These are phyloP conservation scores for Bombus cullumanus DNA, from an alignment of 1,140 invertebrate species.

Conservation along the genomic window DNA sequence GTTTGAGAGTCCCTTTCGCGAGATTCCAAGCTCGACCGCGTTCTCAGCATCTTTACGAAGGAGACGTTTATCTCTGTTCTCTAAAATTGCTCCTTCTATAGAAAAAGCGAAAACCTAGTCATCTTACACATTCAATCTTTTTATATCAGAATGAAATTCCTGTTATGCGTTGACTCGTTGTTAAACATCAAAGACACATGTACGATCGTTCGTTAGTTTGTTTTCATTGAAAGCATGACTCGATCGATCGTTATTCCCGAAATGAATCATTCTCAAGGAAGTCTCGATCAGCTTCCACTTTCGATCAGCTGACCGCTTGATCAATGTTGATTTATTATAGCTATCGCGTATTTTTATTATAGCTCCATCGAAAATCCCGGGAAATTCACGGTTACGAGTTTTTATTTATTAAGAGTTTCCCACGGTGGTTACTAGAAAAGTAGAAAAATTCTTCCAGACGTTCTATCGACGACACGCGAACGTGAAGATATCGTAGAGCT, in stretches of 20 bases:
- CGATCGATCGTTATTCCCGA: background rate
- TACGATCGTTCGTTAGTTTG: slow-evolving; percentile 7
- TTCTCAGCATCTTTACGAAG: slow-evolving; percentile 37
- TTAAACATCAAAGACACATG: background rate
- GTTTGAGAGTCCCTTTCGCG: slow-evolving; percentile 13
- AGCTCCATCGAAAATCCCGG: background rate
- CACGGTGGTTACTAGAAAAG: too few relatives aligned
- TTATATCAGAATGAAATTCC: background rate
- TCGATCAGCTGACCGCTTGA: background rate
- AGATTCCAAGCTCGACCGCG: slow-evolving; percentile 21
- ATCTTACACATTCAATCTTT: too few relatives aligned
- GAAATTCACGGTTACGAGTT: background rate
- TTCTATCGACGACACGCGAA: background rate
- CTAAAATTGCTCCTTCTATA: background rate
- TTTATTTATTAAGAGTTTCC: background rate
- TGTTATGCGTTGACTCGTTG: background rate
- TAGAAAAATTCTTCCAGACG: background rate
- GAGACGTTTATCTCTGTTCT: background rate
- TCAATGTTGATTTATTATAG: background rate
- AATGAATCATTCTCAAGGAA: background rate
- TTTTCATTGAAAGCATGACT: slow-evolving; percentile 20
- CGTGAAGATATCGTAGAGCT: background rate
- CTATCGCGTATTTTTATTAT: background rate
- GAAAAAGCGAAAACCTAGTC: background rate
- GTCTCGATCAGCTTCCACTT: background rate